Base-by-base conservation (phyloP, 2,888 invertebrate species). In the Clunio marinus region DNA sequence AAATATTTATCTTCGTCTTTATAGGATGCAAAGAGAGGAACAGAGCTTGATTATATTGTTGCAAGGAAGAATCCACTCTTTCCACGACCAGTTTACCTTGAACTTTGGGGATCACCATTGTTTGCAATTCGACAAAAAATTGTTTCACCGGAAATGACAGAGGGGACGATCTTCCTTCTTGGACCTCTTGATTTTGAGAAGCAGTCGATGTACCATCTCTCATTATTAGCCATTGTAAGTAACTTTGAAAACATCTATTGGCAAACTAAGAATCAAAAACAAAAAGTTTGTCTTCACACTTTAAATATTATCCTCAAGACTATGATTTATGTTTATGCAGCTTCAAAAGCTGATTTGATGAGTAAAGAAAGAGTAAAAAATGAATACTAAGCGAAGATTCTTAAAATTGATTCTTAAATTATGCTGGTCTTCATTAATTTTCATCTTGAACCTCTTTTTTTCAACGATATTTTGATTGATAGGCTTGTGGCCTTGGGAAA, bases 151-250 rank as follows among this genome's bases (percentile, higher is more conserved):
- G 87, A 87, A 73, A 88, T 88, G 74, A 90, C 90, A 10, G 88
- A 91, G 75, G 92, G 91, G 55, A 87, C 88, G 2, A 86, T 93
- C 74, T 86, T 88, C 73, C 80, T 93, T 51, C 82, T 88, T 68
- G 88, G 88, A 65, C 85, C 88, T 71, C 80, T 95, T 73, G 94
- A 95, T 79, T 95, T 93, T 75, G 95, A 95, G 77, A 89, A 86
- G 65, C 89, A 89, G 77, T 91, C 92, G 65, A 89, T 93, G 83
- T 92, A 93, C 78, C 89, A 89, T 73, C 81, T 94, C 71, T 89
- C 88, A n/a, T 84, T 94, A 73, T 84, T 91, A 71, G 93, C 93
- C 17, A 88, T 91, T 83, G 94, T 94, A 84, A 84, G 88, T 81
- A 73, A 28, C 24, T 17, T 22, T 2, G 45, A n/a, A 69, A 22